Percentiles rank a stretch among this genome's conserved stretches.
Evolutionary conservation across 1,140 invertebrate genomes (phyloP).

Genomic region (Tribolium castaneum): DNA sequence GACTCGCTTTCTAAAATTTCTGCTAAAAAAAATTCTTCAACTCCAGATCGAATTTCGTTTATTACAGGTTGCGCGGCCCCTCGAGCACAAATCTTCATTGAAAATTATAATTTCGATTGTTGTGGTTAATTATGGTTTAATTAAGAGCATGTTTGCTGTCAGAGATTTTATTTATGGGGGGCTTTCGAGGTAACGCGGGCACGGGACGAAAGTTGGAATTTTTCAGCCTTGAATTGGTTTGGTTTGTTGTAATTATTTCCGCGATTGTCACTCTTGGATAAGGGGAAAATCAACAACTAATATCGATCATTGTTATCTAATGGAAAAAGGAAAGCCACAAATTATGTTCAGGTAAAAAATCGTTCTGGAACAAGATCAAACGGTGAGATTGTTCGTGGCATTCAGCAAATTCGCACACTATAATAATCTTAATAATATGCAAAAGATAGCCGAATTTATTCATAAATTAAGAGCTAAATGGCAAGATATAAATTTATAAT

Average conservation of each 20-base stretch:
- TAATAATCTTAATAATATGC: background rate
- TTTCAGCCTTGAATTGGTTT: no score
- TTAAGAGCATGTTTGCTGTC: slow-evolving; percentile 8
- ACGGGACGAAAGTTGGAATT: no score
- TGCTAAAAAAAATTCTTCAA: background rate
- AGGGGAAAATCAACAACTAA: background rate
- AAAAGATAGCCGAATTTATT: background rate
- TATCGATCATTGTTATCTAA: background rate
- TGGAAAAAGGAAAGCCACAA: background rate
- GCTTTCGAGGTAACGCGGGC: background rate
- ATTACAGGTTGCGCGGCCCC: background rate
- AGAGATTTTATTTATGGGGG: background rate
- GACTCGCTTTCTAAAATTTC: background rate
- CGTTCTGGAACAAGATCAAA: background rate
- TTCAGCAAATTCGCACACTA: background rate
- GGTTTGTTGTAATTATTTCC: background rate
- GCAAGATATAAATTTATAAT: background rate
- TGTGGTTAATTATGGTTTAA: background rate
- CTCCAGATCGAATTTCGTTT: background rate
- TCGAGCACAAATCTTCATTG: background rate
- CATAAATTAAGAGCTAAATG: background rate
- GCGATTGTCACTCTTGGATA: background rate
- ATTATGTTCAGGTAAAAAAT: background rate
- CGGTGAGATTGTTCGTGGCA: background rate
- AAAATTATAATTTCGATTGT: slow-evolving; percentile 15